Evolutionary conservation across 2,113 vertebrate species (phyloP).

Genomic region (Colistium nudipinnis): DNA sequence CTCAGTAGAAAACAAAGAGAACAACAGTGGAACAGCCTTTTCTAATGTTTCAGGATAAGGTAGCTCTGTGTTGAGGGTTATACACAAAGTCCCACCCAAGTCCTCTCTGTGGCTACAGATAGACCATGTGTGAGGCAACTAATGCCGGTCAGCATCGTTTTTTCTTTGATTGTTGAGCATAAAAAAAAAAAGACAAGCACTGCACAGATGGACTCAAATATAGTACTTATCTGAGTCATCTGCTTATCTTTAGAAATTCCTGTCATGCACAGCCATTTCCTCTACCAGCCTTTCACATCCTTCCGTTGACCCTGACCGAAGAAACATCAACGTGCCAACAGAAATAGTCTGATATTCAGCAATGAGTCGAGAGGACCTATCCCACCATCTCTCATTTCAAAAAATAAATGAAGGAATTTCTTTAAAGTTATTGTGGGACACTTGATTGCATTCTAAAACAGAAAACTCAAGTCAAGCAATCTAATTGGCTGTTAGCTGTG

Average conservation of each 20-base stretch:
- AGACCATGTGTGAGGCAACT: not conserved
- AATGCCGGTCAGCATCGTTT: not conserved
- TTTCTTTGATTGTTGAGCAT: not conserved
- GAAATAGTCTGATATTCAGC: not conserved
- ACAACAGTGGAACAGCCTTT: not conserved
- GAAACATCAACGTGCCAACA: not conserved
- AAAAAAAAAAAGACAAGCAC: constrained; percentile 3
- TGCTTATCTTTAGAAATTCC: constrained; percentile 12
- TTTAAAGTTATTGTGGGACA: not conserved
- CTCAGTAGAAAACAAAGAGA: not conserved
- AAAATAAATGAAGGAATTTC: constrained; percentile 4
- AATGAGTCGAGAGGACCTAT: no score
- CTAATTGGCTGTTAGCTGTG: no score
- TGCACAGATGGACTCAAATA: not conserved
- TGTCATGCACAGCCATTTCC: not conserved
- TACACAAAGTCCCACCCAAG: not conserved
- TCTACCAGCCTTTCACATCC: not conserved
- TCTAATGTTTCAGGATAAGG: not conserved
- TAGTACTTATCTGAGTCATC: not conserved
- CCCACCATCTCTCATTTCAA: not conserved
- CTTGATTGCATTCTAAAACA: no score
- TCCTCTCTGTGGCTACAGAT: not conserved
- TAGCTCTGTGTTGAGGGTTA: not conserved
- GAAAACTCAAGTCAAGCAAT: no score
- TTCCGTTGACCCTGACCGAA: not conserved